Percentiles rank a stretch among this genome's conserved stretches.
Evolutionary conservation across 2,888 invertebrate genomes (phyloP).

Genomic region (Eretmocerus hayati): DNA sequence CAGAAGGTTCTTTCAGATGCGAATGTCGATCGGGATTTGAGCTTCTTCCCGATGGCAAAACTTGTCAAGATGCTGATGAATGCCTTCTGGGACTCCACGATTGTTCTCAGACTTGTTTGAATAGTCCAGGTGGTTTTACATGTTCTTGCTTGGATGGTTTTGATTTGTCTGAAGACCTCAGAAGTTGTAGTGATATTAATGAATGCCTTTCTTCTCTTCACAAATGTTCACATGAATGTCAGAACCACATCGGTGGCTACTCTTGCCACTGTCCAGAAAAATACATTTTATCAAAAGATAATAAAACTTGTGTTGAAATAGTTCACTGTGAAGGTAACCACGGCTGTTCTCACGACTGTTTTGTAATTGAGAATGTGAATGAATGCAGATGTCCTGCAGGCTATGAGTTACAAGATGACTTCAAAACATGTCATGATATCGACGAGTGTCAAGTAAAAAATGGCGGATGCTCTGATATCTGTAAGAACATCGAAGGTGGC

Average conservation of each 20-base stretch:
- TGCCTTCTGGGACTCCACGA: slow-evolving; percentile 32
- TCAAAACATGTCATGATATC: slow-evolving; percentile 37
- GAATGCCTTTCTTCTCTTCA: slow-evolving; percentile 41
- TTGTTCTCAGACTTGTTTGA: slow-evolving; percentile 46
- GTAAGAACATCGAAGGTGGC: slow-evolving; percentile 38
- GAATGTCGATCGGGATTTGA: slow-evolving; percentile 51
- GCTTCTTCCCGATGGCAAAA: slow-evolving; percentile 33
- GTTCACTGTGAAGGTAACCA: slow-evolving; percentile 43
- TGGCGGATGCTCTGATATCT: slow-evolving; percentile 53
- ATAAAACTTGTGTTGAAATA: slow-evolving; percentile 33
- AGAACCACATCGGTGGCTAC: slow-evolving; percentile 47
- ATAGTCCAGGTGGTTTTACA: slow-evolving; percentile 49
- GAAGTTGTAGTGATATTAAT: slow-evolving; percentile 49
- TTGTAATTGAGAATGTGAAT: slow-evolving; percentile 57
- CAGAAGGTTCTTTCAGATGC: slow-evolving; percentile 53
- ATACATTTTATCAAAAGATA: slow-evolving; percentile 38
- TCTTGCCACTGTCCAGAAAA: slow-evolving; percentile 49
- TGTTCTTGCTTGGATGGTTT: slow-evolving; percentile 51
- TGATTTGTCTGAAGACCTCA: slow-evolving; percentile 31
- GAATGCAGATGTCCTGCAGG: slow-evolving; percentile 54
- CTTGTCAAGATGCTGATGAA: slow-evolving; percentile 44
- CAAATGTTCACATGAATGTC: slow-evolving; percentile 36
- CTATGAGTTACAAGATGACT: slow-evolving; percentile 44
- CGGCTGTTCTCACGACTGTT: slow-evolving; percentile 52
- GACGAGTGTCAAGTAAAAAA: slow-evolving; percentile 47